Evolutionary conservation across 2,113 vertebrate species (phyloP).

Genomic region (Catharus minimus): DNA sequence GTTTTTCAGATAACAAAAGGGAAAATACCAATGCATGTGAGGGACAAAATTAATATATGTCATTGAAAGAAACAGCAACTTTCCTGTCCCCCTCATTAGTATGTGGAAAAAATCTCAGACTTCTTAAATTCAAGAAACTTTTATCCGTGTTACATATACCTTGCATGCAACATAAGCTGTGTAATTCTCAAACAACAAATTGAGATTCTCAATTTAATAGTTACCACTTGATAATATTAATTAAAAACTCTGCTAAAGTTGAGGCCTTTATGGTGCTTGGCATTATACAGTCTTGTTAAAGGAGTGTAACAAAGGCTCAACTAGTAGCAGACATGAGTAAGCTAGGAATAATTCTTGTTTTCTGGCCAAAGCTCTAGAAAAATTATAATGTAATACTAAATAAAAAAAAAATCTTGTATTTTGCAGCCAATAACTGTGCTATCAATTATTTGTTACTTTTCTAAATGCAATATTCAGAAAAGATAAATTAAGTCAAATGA

Average conservation of each 20-base stretch:
- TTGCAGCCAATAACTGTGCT: not conserved
- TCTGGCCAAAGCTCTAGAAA: not conserved
- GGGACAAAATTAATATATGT: not conserved
- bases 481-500: not conserved
- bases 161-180: not conserved
- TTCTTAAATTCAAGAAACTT: not conserved
- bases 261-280: not conserved
- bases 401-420: not conserved
- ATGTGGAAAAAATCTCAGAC: not conserved
- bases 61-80: not conserved
- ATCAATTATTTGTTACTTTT: not conserved
- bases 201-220: not conserved
- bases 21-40: not conserved
- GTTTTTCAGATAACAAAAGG: not conserved
- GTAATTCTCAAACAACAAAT: not conserved
- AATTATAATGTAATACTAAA: not conserved
- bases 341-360: not conserved
- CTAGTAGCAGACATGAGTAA: not conserved
- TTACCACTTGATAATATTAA: not conserved
- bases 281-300: not conserved
- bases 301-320: not conserved
- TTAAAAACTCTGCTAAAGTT: not conserved
- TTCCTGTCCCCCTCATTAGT: not conserved
- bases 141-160: not conserved
- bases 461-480: not conserved